Base-by-base conservation (phyloP, 1,140 invertebrate genomes). In the Orchestia grillus region DNA sequence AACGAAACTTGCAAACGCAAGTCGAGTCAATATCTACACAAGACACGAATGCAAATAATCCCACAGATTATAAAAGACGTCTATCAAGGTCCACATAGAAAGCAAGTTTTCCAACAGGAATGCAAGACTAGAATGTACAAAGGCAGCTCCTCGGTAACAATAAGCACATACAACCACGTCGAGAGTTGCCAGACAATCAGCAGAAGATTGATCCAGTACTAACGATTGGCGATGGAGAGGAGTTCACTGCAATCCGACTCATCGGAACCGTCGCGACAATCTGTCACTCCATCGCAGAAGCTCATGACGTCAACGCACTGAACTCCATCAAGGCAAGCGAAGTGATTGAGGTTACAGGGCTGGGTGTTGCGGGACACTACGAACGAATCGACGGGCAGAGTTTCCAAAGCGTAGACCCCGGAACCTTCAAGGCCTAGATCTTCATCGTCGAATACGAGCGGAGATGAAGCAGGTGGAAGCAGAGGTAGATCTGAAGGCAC, bases 241-340 rank as follows among this genome's bases (percentile, higher is more conserved):
- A 94, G 92, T 11, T 42, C 92, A 94, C 44, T 47, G 96, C 97
- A 97, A 90, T 97, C 95, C 16, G 96, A 96, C 97, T 98, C 98
- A 97, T 98, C 98, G 87, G 97, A 97, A 43, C 97, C 96, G 95
- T 97, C 97, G 16, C 96, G 97, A 97, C 97, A 98, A 96, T 98
- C 97, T 43, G 90, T 91, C 95, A 97, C 96, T 41, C 97, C 97
- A 96, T 98, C 97, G 96, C 97, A 98, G 44, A 97, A 96, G 40
- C 95, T 96, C 87, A 97, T 97, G 47, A 96, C 96, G n/a, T 97
- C 96, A 57, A 98, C 97, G 97, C 98, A 98, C 87, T 96, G 90
- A 77, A 77, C 62, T 40, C 97, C 96, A 95, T 97, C 95, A 44
- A 94, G 95, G 96, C 97, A 97, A 57, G 97, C 96, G 96, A 97